Base-by-base conservation (phyloP, 2,888 invertebrate species). In the Microctonus aethiopoides region DNA sequence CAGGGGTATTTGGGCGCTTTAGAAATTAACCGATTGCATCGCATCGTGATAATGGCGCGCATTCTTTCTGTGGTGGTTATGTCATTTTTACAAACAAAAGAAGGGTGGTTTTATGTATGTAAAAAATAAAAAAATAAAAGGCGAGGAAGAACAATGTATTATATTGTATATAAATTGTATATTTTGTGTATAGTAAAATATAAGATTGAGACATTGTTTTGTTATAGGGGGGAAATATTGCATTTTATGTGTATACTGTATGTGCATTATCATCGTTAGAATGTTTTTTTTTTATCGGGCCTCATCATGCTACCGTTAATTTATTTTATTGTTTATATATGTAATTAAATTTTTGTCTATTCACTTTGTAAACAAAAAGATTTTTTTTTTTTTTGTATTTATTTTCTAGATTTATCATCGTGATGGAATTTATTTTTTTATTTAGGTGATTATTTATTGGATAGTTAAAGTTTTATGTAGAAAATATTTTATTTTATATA, bases 11-110 rank as follows among this genome's bases (percentile, higher is more conserved):
- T 73, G 68, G 70, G 72, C 73, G 73, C 66, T 51, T 29, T 63
- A 75, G 72, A 74, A 76, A 72, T 77, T 75, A 72, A 73, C 68
- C 68, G 77, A 78, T 78, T 74, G 76, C 75, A 73, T 75, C 73
- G 74, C 66, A 39, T 39, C n/a, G 39, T 62, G 77, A 77, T 78
- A 77, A 79, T 75, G 72, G 41, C 3, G 39, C 22, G 6, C 56
- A 32, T 54, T 32, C 51, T 46, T 34, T 20, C 10, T 52, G 32
- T 20, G 51, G 39, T 46, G 39, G 13, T 39, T 39, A 5, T 39
- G n/a, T 39, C n/a, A n/a, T n/a, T 13, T 6, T 39, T 39, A 39
- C 13, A n/a, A n/a, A n/a, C 5, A n/a, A n/a, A 39, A 39, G 6
- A 6, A 11, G 39, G 39, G 39, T 39, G 1, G 39, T 39, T 39